Base-by-base conservation (phyloP, 2,888 invertebrate species). In the Andrena bucephala region DNA sequence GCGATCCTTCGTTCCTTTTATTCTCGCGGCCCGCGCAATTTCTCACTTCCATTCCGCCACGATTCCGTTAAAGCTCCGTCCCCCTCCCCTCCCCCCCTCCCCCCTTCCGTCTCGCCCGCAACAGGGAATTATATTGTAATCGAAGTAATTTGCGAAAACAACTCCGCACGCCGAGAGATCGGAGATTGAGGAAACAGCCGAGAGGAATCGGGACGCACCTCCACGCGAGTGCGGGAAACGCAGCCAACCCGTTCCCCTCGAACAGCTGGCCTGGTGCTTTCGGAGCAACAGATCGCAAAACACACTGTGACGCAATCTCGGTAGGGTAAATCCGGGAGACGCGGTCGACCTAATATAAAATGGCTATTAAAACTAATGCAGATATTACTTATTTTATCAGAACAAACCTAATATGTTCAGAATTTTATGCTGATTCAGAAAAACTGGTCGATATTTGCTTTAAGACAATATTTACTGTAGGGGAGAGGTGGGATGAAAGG, bases 91-190 rank as follows among this genome's bases (percentile, higher is more conserved):
- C n/a, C n/a, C n/a, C n/a, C n/a, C n/a, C n/a, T n/a, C n/a, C n/a
- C 24, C 27, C 29, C 27, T 16, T 36, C 24, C 57, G 42, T 20
- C 36, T 31, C 24, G 29, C 1, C 24, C 57, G 1, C 24, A 10
- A 62, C 57, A 13, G 57, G 63, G 57, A 71, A 83, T 88, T 82
- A 86, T 83, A 86, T 87, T 84, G 82, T 85, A 84, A 87, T 87
- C 87, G 85, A 84, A 63, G 85, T 80, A 85, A 87, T 84, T 84
- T 84, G 80, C 52, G 87, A 75, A 82, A 78, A 84, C 63, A 50
- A 70, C 63, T 36, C 31, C 59, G 42, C 24, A 10, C 16, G 33
- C 33, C 20, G 76, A 65, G 29, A 67, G 81, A 83, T 67, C n/a
- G 75, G 42, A 36, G 76, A 76, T 75, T 75, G 81, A 62, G 59